Conservation (phyloP, 1,140 invertebrate genomes). For the Sinonovacula constricta region DNA sequence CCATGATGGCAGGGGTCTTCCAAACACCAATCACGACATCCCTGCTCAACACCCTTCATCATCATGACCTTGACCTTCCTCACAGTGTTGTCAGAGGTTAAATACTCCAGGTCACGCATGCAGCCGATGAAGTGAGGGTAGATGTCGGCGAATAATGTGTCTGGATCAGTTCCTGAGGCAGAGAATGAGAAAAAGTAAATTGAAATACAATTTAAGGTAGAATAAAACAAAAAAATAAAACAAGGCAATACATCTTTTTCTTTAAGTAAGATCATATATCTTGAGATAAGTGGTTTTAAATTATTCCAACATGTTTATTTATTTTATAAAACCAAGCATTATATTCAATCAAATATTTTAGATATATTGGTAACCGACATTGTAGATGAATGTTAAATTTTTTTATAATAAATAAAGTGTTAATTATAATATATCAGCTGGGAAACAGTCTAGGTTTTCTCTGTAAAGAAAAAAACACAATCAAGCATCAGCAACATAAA, state of each 20-base stretch:
- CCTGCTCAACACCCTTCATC: slow-evolving; percentile 54
- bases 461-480: too few species aligned
- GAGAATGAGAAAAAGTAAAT: slow-evolving; percentile 13
- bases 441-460: too few species aligned
- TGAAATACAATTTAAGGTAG: slow-evolving; percentile 77
- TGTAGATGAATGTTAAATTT: too few species aligned
- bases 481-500: too few species aligned
- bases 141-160: slow-evolving; percentile 82
- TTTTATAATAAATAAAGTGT: too few species aligned
- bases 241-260: slow-evolving; percentile 80
- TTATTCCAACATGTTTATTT: too few species aligned
- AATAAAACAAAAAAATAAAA: slow-evolving; percentile 90
- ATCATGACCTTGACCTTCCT: slow-evolving; percentile 89
- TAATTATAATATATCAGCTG: too few species aligned
- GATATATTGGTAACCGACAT: too few species aligned
- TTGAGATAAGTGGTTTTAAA: neutral
- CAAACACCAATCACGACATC: slow-evolving; percentile 82
- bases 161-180: slow-evolving; percentile 34
- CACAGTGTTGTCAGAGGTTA: slow-evolving; percentile 87
- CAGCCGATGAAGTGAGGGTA: slow-evolving; percentile 95
- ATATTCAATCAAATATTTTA: too few species aligned
- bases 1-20: slow-evolving; percentile 61
- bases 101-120: slow-evolving; percentile 90
- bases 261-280: neutral
- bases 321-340: too few species aligned